Base-by-base conservation (phyloP, 2,888 invertebrate species). In the Dryococelus australis region DNA sequence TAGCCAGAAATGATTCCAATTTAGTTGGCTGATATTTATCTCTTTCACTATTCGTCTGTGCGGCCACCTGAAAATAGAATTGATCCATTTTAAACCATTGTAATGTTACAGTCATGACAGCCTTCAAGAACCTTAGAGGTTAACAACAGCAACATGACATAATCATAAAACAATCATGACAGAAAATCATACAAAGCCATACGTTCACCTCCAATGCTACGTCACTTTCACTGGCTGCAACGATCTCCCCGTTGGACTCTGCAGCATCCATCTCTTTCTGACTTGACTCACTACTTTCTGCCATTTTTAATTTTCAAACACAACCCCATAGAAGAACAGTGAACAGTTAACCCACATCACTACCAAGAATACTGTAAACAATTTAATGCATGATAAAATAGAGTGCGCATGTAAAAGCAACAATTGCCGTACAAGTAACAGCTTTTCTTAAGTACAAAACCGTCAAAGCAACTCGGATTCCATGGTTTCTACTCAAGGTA, bases 1-100 rank as follows among this genome's bases (percentile, higher is more conserved):
- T 94, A 0, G 97, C 95, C 92, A 97, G 95, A 91, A 97, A 97
- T 8, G 97, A 96, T 92, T 97, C 97, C 93, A 96, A 92, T 92
- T 94, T 95, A 16, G 95, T 93, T 43, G 96, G 96, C 91, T 95
- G 95, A 65, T 91, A 91, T 86, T 92, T 90, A 86, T 90, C 91
- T 88, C 91, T 91, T 43, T 91, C 90, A 78, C 89, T 84, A 88
- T 88, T 89, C 88, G 88, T 86, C 85, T 87, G 88, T 24, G 86
- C 87, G 10, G 85, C 81, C 80, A 87, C 81, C 88, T 88, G 87
- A 80, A 89, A 85, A 85, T 81, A 20, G 13, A 83, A 83, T 26
- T 27, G 35, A 26, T 51, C 24, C 6, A 20, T 8, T 65, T 65
- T 65, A n/a, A 0, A 24, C 10, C 20, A 20, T 65, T 65, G 12